Evolutionary conservation across 92 coral and sea anemone species (phyloP), one percentile per base, ranked within the genome.

Genomic region (Nematostella vectensis): DNA sequence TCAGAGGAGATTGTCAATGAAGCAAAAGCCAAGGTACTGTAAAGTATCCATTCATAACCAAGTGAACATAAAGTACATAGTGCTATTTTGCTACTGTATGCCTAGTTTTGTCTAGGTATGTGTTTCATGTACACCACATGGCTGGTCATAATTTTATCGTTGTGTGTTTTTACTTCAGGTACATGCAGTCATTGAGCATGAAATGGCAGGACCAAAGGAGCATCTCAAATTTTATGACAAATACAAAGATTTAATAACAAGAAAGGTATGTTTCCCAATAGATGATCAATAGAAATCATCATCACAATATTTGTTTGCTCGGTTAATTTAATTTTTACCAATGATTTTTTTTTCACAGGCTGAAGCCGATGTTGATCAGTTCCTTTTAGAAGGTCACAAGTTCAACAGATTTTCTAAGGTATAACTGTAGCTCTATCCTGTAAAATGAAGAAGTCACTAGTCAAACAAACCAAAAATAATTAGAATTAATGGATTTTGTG

Each of bases 121-220:
- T 8, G 15, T 20, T 0, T 19, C 44, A 4, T 0, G 19, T 28
- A 23, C 3, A 9, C n/a, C 25, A n/a, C n/a, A n/a, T n/a, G n/a
- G n/a, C n/a, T n/a, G n/a, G n/a, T n/a, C n/a, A n/a, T n/a, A n/a
- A n/a, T n/a, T n/a, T n/a, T n/a, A n/a, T n/a, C n/a, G n/a, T n/a
- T n/a, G n/a, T n/a, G n/a, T n/a, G n/a, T n/a, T n/a, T n/a, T n/a
- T n/a, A n/a, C n/a, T n/a, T n/a, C 28, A 89, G 97, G 98, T 91
- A 22, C 64, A 61, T 47, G 84, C 95, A 31, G 88, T 91, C 40
- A 48, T 91, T 9, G 57, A 67, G 20, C 57, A 68, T 20, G 98
- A 91, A 65, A 91, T 91, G 98, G 71, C 83, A 15, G 98, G 98
- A n/a, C 98, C 98, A 33, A 80, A 47, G 31, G 98, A 91, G 37